A percentile compares a stretch with the other conserved stretches of the same genome.
Evolutionary conservation across 2,113 vertebrate species (phyloP).

Genomic region (Rhinoderma darwinii): DNA sequence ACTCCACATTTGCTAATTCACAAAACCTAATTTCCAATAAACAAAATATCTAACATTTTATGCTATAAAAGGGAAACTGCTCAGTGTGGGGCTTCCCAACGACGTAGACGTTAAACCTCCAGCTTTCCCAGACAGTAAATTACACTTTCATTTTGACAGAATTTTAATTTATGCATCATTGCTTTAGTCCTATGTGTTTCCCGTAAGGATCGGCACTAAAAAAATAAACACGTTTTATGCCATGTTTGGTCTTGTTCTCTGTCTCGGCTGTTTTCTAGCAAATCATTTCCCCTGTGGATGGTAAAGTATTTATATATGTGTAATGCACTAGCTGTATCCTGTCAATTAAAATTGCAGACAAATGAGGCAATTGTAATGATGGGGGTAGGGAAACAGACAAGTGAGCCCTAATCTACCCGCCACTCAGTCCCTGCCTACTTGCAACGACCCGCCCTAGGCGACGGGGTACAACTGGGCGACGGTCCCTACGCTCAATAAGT

Average conservation of each 20-base stretch:
- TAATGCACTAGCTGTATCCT: background rate
- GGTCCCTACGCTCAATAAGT: no score
- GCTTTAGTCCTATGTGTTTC: background rate
- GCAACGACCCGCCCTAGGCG: no score
- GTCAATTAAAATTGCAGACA: background rate
- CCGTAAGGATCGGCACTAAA: no score
- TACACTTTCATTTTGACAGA: background rate
- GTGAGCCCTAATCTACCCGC: no score
- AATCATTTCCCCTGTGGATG: background rate
- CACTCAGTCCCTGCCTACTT: no score
- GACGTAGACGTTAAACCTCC: background rate
- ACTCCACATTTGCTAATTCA: background rate
- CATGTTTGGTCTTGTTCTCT: background rate
- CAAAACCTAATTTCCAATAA: background rate
- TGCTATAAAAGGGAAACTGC: background rate
- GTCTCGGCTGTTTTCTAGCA: background rate
- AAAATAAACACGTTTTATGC: background rate
- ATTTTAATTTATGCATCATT: background rate
- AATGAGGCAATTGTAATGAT: background rate
- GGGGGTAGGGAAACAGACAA: no score
- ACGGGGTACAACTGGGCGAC: no score
- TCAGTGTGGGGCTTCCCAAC: background rate
- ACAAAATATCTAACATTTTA: background rate
- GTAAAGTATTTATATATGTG: background rate
- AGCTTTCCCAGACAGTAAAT: background rate